phyloP scores from a whole-genome alignment of 2,797 vertebrate genomes.

The Labeo calbasu region DNA sequence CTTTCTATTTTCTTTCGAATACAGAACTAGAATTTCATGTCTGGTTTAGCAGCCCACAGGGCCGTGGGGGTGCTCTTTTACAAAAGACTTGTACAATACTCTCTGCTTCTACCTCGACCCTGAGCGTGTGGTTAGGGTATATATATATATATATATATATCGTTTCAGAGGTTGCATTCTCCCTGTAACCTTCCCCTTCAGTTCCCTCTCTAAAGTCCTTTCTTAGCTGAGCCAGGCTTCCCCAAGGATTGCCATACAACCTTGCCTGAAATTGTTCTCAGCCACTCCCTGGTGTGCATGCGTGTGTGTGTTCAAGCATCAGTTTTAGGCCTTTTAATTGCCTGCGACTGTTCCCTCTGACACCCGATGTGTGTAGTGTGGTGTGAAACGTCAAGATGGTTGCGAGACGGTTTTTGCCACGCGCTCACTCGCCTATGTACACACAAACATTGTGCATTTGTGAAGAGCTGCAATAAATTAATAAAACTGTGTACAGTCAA shows the following conservation, averaged over 20 bases:
- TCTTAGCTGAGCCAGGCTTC: slow-evolving; percentile 35
- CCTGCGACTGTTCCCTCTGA: slow-evolving; percentile 42
- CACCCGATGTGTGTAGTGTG: slow-evolving; percentile 25
- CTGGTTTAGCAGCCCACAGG: slow-evolving; percentile 18
- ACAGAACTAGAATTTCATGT: slow-evolving; percentile 27
- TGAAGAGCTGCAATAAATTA: slow-evolving; percentile 7
- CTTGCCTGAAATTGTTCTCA: slow-evolving; percentile 38
- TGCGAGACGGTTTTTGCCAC: background rate
- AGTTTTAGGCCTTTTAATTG: slow-evolving; percentile 54
- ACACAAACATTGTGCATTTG: slow-evolving; percentile 13
- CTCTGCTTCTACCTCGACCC: slow-evolving; percentile 19
- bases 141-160: slow-evolving; percentile 27
- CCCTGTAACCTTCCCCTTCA: slow-evolving; percentile 39
- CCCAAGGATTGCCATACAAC: slow-evolving; percentile 38
- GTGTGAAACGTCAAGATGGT: slow-evolving; percentile 58
- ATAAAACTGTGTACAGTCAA: background rate
- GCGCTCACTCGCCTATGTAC: slow-evolving; percentile 2
- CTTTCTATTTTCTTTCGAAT: slow-evolving; percentile 1
- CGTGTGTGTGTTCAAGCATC: slow-evolving; percentile 51
- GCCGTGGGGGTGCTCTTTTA: slow-evolving; percentile 25
- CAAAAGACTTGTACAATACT: slow-evolving; percentile 37
- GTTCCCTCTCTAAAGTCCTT: slow-evolving; percentile 37
- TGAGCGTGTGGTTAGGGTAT: slow-evolving; percentile 16
- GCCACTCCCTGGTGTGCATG: slow-evolving; percentile 13
- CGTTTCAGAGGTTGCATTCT: slow-evolving; percentile 40